Evolutionary conservation across 2,113 vertebrate species (phyloP), one percentile per base, ranked within the genome.

Genomic region (Panthera uncia): DNA sequence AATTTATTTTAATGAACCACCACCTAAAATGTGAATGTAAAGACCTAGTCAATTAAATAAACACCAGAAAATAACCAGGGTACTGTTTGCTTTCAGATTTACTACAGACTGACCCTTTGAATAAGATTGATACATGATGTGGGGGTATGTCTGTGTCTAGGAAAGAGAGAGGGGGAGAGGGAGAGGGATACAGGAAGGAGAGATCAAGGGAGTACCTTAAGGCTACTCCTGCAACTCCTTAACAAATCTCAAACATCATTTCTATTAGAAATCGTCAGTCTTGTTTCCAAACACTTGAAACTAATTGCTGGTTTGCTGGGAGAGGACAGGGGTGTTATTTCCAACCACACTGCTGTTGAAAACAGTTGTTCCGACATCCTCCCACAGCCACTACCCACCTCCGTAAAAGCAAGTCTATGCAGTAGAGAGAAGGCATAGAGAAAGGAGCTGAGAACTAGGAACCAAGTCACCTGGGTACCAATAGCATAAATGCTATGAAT

Each of bases 11-110:
- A 96, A 97, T 83, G 95, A 98, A 96, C 71, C 69, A 66, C 78
- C 55, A 15, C 91, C 71, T 83, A 71, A 98, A 61, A 71, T 93
- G 97, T 73, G 36, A 98, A 68, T 94, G 76, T 82, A 98, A 98
- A 14, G 7, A 87, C 92, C 85, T 95, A 98, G 91, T 97, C 98
- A 98, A 98, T 97, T 98, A 98, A 98, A 85, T 95, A 97, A 98
- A 98, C 91, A 98, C 61, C 3, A 5, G 45, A 96, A 98, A 98
- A 92, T 90, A 98, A 98, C 97, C 82, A 97, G 86, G 82, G 21
- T 9, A 74, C 2, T 68, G 29, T 98, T 98, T 98, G 81, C 86
- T 96, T 97, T 91, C 89, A 78, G 52, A 98, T 97, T 61, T 93
- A 95, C 93, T 95, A 92, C 48, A 93, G 41, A 86, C 31, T 93